Conservation (phyloP, 37 sponge, comb jelly and placozoan species). For the Bolinopsis microptera region DNA sequence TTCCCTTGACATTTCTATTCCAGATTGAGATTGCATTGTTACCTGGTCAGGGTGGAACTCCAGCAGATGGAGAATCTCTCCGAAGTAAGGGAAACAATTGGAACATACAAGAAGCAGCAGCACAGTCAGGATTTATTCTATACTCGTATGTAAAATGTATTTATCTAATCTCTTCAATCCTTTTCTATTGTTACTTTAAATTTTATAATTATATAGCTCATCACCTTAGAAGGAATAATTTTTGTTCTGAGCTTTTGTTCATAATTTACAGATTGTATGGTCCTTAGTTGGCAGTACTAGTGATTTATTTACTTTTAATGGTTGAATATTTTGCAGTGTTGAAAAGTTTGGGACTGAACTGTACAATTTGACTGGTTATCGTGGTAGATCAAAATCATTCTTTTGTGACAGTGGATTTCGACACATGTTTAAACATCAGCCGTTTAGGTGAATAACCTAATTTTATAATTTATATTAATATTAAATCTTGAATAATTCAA, state of each 20-base stretch:
- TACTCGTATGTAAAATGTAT: not conserved
- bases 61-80: not conserved
- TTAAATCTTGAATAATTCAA: no score
- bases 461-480: no score
- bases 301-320: no score
- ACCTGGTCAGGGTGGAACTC: slow-evolving; percentile 58
- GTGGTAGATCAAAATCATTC: not conserved
- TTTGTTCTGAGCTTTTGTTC: not conserved
- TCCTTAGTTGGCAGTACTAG: no score
- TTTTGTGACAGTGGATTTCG: not conserved
- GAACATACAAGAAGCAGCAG: slow-evolving; percentile 34
- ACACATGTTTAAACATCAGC: not conserved
- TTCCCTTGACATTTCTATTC: no score
- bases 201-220: no score
- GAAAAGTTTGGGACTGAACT: slow-evolving; percentile 16
- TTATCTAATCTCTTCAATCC: no score
- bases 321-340: slow-evolving; percentile 44
- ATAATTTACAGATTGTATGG: not conserved
- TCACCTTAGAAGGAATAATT: no score
- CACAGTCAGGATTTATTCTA: slow-evolving; percentile 11
- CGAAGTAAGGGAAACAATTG: slow-evolving; percentile 23
- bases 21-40: slow-evolving; percentile 29
- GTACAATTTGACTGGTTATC: slow-evolving; percentile 35
- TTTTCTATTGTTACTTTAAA: no score
- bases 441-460: not conserved